phyloP scores from a whole-genome alignment of 2,888 invertebrate species.

The Epicampocera succincta region DNA sequence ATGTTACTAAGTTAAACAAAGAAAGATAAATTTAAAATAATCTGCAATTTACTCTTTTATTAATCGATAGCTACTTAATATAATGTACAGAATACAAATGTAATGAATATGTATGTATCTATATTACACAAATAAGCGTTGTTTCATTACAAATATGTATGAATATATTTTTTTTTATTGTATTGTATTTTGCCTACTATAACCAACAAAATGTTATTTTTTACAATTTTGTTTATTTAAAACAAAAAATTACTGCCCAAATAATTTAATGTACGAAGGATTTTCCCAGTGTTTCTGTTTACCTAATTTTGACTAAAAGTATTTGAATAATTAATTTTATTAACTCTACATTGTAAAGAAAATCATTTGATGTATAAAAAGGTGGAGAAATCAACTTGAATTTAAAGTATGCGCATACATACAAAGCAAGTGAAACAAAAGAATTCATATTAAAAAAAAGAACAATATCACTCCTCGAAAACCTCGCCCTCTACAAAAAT shows the following conservation, averaged over 20 bases:
- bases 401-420: slow-evolving; percentile 70
- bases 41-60: slow-evolving; percentile 28
- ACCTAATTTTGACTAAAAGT: slow-evolving; percentile 39
- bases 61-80: slow-evolving; percentile 51
- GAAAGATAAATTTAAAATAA: neutral
- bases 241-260: neutral
- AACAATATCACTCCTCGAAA: slow-evolving; percentile 30
- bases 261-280: slow-evolving; percentile 8
- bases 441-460: slow-evolving; percentile 37
- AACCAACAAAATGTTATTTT: slow-evolving; percentile 37
- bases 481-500: slow-evolving; percentile 17
- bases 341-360: slow-evolving; percentile 59
- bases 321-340: slow-evolving; percentile 50
- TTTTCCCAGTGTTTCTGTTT: slow-evolving; percentile 30
- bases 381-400: slow-evolving; percentile 59
- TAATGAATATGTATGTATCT: slow-evolving; percentile 46
- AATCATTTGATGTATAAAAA: slow-evolving; percentile 63
- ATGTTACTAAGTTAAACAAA: no score
- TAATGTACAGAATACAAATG: slow-evolving; percentile 67
- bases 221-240: slow-evolving; percentile 18
- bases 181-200: slow-evolving; percentile 49
- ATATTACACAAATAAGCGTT: slow-evolving; percentile 67
- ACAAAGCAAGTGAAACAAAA: slow-evolving; percentile 69
- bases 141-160: slow-evolving; percentile 46
- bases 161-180: slow-evolving; percentile 28